Conservation (phyloP, 2,797 vertebrate species). For the Lepilemur ruficaudatus region DNA sequence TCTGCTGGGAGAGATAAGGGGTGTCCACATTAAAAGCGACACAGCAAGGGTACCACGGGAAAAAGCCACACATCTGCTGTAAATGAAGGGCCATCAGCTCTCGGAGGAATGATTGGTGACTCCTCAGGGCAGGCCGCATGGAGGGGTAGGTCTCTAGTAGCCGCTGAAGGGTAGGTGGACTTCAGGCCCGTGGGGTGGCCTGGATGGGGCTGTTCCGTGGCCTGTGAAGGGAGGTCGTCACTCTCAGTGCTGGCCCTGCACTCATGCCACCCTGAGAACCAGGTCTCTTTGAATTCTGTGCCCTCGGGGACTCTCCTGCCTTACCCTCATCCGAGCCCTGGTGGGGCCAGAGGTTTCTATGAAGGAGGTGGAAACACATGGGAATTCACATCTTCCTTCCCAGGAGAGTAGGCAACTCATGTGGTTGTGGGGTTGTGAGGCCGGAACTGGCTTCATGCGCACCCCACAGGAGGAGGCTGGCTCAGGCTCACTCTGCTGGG, state of each 20-base stretch:
- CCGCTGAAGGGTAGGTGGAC: neutral
- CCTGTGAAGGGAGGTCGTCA: neutral
- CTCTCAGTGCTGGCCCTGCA: neutral
- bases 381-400: neutral
- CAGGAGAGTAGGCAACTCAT: neutral
- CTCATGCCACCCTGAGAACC: neutral
- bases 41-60: neutral
- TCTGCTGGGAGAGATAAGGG: neutral
- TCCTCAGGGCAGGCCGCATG: neutral
- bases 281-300: neutral
- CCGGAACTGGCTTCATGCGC: neutral
- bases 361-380: neutral
- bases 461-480: neutral
- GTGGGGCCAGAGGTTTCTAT: neutral
- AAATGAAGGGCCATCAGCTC: neutral
- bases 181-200: neutral
- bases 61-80: neutral
- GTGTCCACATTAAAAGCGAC: rapidly evolving
- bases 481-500: neutral
- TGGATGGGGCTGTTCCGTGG: neutral
- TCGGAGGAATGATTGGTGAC: neutral
- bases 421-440: neutral
- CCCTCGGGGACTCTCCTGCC: no score
- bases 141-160: neutral
- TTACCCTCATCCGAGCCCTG: neutral